Percentiles rank a stretch among this genome's conserved stretches.
These are phyloP conservation scores for Phengaris arion DNA, from an alignment of 2,888 invertebrate species.

Conservation along the genomic window DNA sequence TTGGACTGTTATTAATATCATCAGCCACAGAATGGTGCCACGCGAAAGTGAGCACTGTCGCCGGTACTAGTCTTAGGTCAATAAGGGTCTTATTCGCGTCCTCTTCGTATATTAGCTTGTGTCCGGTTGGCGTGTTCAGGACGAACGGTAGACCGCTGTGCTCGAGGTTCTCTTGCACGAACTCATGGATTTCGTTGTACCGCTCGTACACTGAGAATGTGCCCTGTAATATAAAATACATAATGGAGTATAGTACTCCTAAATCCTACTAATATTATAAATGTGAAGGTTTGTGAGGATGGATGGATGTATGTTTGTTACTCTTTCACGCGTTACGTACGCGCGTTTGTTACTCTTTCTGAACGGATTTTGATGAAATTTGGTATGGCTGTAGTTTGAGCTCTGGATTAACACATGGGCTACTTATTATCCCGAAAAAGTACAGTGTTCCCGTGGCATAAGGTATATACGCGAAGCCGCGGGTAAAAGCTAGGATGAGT, in stretches of 20 bases:
- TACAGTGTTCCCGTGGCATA: too few species aligned
- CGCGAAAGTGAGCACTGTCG: constrained; percentile 87
- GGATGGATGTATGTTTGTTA: too few species aligned
- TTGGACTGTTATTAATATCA: constrained; percentile 72
- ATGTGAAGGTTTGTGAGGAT: too few species aligned
- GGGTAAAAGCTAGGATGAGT: too few species aligned
- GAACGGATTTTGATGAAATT: too few species aligned
- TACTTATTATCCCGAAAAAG: too few species aligned
- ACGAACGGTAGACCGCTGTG: constrained; percentile 84
- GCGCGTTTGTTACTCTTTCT: too few species aligned
- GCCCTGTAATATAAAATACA: constrained; percentile 80
- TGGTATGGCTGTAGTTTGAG: too few species aligned
- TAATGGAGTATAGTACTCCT: background rate
- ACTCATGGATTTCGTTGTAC: constrained; percentile 85
- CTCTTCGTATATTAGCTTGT: constrained; percentile 80
- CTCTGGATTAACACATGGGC: too few species aligned
- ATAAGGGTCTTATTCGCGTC: constrained; percentile 86
- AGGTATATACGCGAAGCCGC: too few species aligned
- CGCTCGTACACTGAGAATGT: constrained; percentile 93
- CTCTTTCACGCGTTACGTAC: too few species aligned
- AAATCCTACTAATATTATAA: too few species aligned
- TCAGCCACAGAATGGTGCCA: constrained; percentile 80
- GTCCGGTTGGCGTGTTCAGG: constrained; percentile 84
- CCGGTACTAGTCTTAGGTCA: constrained; percentile 90
- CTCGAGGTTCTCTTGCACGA: constrained; percentile 87